Evolutionary conservation across 2,888 invertebrate species (phyloP).

Genomic region (Hirtodrosophila cameraria): DNA sequence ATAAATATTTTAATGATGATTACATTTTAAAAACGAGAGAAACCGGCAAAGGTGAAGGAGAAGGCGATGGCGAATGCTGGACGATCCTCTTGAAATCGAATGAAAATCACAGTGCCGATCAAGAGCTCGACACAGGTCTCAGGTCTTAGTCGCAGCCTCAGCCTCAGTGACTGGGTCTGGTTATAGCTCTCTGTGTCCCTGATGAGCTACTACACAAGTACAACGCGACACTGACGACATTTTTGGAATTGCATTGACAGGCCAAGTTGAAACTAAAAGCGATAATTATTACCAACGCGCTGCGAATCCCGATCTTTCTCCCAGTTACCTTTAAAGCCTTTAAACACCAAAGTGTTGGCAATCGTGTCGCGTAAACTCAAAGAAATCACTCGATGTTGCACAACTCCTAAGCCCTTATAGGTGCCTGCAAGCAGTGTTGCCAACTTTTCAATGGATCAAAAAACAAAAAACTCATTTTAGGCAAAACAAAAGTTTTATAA

Average conservation of each 20-base stretch:
- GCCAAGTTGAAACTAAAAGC: conserved; percentile 76
- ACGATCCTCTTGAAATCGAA: conserved; percentile 31
- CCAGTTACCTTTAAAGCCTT: too few species aligned
- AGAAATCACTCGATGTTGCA: conserved; percentile 32
- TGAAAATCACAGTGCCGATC: conserved; percentile 63
- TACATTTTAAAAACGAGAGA: conserved; percentile 73
- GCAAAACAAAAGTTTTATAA: too few species aligned
- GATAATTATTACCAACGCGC: conserved; percentile 69
- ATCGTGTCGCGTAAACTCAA: conserved; percentile 64
- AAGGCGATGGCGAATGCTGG: background rate
- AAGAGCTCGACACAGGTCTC: conserved; percentile 24
- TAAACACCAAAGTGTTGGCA: conserved; percentile 69
- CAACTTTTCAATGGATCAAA: too few species aligned
- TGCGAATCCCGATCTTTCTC: conserved; percentile 39
- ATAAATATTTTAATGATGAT: conserved; percentile 80
- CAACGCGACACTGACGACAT: conserved; percentile 81
- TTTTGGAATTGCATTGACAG: conserved; percentile 82
- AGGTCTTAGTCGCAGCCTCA: conserved; percentile 7
- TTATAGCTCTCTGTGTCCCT: conserved; percentile 13
- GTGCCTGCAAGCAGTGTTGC: too few species aligned
- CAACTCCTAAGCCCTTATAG: background rate
- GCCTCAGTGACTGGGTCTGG: background rate
- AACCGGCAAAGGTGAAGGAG: background rate
- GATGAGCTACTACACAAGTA: conserved; percentile 69
- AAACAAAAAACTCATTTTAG: too few species aligned